Base-by-base conservation (phyloP, 2,888 invertebrate genomes). In the Gymnocheta viridis region DNA sequence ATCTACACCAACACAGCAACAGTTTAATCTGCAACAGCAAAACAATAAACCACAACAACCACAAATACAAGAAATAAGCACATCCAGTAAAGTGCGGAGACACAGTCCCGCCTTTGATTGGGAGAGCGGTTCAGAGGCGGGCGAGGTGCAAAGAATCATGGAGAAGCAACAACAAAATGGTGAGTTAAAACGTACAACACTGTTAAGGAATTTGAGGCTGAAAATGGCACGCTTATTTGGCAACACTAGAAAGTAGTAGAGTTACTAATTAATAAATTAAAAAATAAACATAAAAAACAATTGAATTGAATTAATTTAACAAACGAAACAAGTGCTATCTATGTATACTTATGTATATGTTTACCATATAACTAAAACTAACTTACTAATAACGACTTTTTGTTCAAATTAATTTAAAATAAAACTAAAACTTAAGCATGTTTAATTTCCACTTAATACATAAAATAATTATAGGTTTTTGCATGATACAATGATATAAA, bases 111-210 rank as follows among this genome's bases (percentile, higher is more conserved):
- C 87, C 47, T 94, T 94, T 4, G 95, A 95, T 88, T 95, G 94
- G 82, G 95, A 95, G 90, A 95, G 95, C 88, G 95, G 95, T 29
- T 95, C 95, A 49, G 95, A 96, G 89, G 95, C 95, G 47, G 95
- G 95, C 4, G 96, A 96, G 91, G 94, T 95, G 80, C 95, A 95
- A 88, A 93, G 94, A 86, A 95, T 95, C 32, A 88, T 91, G 89
- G 90, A 90, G 80, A 87, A 88, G 67, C 85, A 86, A 69, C 81
- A 83, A 82, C 74, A 83, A 82, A 85, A 83, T 81, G 86, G 86
- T 87, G 86, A 87, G 86, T 87, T 81, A 72, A 87, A 85, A 85
- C 74, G 72, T 67, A 81, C 66, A 58, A 82, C 83, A 73, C 72
- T 87, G 17, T 78, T 86, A 58, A 83, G 78, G 74, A 85, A 82